phyloP scores from a whole-genome alignment of 2,113 vertebrate species.

The Leucosticte australis region DNA sequence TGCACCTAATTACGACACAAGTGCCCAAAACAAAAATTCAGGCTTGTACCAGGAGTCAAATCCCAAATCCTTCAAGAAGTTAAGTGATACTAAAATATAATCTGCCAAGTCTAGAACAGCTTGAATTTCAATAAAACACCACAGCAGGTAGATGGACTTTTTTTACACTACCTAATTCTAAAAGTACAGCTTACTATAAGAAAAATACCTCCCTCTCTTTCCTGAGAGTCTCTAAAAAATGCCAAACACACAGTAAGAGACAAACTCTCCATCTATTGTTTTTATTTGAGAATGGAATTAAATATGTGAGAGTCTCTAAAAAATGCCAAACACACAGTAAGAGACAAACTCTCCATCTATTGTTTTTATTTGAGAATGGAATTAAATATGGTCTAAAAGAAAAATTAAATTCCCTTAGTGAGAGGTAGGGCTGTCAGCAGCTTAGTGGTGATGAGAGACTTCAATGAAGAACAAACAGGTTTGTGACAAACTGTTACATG shows the following conservation, averaged over 20 bases:
- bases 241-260: background rate
- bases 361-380: background rate
- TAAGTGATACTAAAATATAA: background rate
- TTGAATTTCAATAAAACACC: background rate
- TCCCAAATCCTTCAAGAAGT: background rate
- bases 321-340: background rate
- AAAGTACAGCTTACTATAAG: background rate
- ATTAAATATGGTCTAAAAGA: background rate
- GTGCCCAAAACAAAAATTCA: background rate
- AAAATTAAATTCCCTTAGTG: background rate
- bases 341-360: background rate
- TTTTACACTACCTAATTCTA: background rate
- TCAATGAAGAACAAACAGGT: background rate
- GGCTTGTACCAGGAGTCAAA: background rate
- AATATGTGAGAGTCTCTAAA: background rate
- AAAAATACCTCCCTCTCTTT: background rate
- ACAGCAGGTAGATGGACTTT: background rate
- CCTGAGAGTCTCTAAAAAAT: background rate
- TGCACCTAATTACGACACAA: fast-evolving
- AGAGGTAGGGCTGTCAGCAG: background rate
- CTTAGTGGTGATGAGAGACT: background rate
- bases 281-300: background rate
- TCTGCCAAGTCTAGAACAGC: background rate
- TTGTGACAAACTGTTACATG: background rate
- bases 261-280: background rate